Conservation (phyloP, 2,888 invertebrate genomes). For the Heliconius hortense region DNA sequence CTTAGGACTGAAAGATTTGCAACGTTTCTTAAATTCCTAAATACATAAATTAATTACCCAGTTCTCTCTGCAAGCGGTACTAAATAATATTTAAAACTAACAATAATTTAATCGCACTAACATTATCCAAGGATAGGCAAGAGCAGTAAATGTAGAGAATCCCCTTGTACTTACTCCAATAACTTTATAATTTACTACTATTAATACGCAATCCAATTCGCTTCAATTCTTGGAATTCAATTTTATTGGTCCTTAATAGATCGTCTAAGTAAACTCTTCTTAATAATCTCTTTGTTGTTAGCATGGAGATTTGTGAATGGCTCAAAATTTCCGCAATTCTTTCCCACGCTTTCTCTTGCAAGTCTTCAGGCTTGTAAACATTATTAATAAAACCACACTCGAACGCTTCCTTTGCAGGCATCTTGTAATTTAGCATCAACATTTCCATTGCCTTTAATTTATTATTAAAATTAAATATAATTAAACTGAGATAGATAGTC, state of each 20-base stretch:
- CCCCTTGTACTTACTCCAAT: background rate
- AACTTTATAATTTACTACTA: background rate
- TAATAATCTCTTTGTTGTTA: conserved; percentile 86
- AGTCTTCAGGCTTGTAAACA: conserved; percentile 85
- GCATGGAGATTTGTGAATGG: conserved; percentile 82
- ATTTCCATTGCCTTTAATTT: conserved; percentile 80
- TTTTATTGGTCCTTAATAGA: conserved; percentile 85
- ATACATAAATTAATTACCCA: too few relatives aligned
- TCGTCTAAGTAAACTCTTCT: conserved; percentile 81
- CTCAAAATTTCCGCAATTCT: conserved; percentile 79
- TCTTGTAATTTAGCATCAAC: conserved; percentile 87
- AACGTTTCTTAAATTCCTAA: too few relatives aligned
- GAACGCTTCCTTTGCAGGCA: conserved; percentile 90
- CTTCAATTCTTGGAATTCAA: conserved; percentile 85
- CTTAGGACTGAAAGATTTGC: too few relatives aligned
- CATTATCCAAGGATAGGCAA: too few relatives aligned
- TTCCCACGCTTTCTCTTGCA: conserved; percentile 83
- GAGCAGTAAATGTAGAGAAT: too few relatives aligned
- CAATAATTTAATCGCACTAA: too few relatives aligned
- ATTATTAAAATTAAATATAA: background rate
- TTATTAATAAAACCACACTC: conserved; percentile 89
- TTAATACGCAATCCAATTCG: conserved; percentile 12
- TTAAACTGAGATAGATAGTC: background rate
- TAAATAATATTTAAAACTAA: too few relatives aligned
- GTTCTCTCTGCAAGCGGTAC: too few relatives aligned